Evolutionary conservation across 2,888 invertebrate genomes (phyloP).

Genomic region (Drepana falcataria): DNA sequence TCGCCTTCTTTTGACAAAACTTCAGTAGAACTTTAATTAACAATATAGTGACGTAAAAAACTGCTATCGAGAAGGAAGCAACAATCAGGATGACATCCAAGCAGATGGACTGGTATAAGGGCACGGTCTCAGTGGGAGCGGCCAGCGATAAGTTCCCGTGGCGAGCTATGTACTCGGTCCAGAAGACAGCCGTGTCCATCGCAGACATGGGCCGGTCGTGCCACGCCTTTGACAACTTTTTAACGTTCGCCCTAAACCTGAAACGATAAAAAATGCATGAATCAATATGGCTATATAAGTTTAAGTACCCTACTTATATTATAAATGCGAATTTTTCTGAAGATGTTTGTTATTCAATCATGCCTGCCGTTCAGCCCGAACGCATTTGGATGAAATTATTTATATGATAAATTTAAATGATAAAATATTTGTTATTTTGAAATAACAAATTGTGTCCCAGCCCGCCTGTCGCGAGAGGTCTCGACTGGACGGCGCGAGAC

Average conservation of each 20-base stretch:
- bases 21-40: neutral
- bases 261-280: slow-evolving; percentile 13
- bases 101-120: slow-evolving; percentile 67
- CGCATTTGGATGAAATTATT: too few species aligned
- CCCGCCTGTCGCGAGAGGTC: too few species aligned
- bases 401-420: too few species aligned
- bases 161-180: slow-evolving; percentile 80
- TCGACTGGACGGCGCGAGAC: too few species aligned
- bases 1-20: neutral
- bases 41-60: neutral
- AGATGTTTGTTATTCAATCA: too few species aligned
- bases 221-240: slow-evolving; percentile 73
- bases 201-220: slow-evolving; percentile 77
- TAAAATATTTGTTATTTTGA: too few species aligned
- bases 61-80: neutral
- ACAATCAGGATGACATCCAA: slow-evolving; percentile 43
- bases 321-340: too few species aligned
- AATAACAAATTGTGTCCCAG: too few species aligned
- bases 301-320: too few species aligned
- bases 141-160: slow-evolving; percentile 60
- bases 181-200: slow-evolving; percentile 79
- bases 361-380: too few species aligned
- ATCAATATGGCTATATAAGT: neutral
- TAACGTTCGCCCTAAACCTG: slow-evolving; percentile 60
- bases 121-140: slow-evolving; percentile 65